Percentiles rank a stretch among this genome's conserved stretches.
Conservation (phyloP, 2,113 vertebrate species). For the Falcunculus frontatus region DNA sequence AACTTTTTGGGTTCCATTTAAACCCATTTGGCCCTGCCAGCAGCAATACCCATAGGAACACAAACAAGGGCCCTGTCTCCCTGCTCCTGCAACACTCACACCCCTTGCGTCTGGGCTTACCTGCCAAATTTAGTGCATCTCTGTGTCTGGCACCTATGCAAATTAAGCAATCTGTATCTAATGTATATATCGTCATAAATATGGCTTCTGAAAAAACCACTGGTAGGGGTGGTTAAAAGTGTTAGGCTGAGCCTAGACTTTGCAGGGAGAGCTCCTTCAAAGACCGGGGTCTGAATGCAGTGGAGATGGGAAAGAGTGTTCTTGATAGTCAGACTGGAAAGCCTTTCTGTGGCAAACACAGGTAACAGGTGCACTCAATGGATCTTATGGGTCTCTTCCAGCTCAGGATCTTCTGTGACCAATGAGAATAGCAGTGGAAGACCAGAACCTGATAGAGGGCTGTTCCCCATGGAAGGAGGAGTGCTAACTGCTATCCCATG, state of each 20-base stretch:
- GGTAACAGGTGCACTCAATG: background rate
- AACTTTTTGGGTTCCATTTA: background rate
- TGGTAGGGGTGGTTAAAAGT: background rate
- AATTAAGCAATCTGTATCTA: conserved; percentile 32
- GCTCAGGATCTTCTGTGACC: background rate
- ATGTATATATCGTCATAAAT: background rate
- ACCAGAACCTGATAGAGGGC: background rate
- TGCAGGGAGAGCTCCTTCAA: background rate
- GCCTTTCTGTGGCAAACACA: background rate
- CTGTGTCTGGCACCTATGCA: conserved; percentile 48
- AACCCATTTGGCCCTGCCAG: background rate
- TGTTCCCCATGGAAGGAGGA: background rate
- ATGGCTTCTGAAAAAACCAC: background rate
- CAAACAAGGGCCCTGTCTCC: background rate
- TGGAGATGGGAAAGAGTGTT: background rate
- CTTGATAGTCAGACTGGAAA: background rate
- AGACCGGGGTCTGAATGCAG: background rate
- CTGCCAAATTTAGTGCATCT: conserved; percentile 6
- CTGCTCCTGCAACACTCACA: background rate
- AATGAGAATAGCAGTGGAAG: background rate
- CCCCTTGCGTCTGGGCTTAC: background rate
- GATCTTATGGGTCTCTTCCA: background rate
- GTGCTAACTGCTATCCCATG: background rate
- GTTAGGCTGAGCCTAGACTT: background rate
- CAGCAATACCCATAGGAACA: background rate